These are phyloP conservation scores for Neodiprion pinetum DNA, from an alignment of 1,140 invertebrate genomes.

Conservation along the genomic window DNA sequence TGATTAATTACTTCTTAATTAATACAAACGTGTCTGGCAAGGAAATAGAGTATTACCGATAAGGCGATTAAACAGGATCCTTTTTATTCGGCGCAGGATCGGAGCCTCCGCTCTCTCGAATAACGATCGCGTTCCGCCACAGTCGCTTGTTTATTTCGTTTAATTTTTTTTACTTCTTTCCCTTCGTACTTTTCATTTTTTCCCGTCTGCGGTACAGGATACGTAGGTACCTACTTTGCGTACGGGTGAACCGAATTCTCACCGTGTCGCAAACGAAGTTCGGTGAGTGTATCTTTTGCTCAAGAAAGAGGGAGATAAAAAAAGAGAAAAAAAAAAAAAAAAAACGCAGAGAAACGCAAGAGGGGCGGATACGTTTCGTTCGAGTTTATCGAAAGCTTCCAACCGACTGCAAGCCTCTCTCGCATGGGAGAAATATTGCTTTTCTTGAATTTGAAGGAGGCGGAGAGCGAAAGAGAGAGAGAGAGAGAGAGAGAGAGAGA, in stretches of 20 bases:
- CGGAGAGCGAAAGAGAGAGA: neutral
- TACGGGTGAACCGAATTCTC: too few relatives aligned
- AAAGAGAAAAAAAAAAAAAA: neutral
- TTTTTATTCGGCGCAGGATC: neutral
- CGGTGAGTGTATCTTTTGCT: too few relatives aligned
- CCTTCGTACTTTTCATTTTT: too few relatives aligned
- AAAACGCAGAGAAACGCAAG: neutral
- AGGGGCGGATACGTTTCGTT: neutral
- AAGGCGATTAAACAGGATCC: neutral
- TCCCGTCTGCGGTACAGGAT: too few relatives aligned
- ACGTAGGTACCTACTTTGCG: too few relatives aligned
- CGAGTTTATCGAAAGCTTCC: neutral
- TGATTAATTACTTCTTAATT: conserved; percentile 46
- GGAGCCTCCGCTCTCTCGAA: neutral
- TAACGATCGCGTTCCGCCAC: neutral
- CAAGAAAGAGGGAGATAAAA: too few relatives aligned
- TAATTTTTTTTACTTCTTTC: neutral
- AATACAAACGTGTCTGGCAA: conserved; percentile 37
- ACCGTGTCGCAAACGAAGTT: too few relatives aligned
- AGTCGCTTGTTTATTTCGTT: neutral
- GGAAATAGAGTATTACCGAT: conserved; percentile 5
- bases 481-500: neutral
- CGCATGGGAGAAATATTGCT: neutral
- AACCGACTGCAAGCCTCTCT: too few relatives aligned
- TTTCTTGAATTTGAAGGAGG: neutral